Conservation (phyloP, 2,113 vertebrate species). For the Paraplagusia blochii region DNA sequence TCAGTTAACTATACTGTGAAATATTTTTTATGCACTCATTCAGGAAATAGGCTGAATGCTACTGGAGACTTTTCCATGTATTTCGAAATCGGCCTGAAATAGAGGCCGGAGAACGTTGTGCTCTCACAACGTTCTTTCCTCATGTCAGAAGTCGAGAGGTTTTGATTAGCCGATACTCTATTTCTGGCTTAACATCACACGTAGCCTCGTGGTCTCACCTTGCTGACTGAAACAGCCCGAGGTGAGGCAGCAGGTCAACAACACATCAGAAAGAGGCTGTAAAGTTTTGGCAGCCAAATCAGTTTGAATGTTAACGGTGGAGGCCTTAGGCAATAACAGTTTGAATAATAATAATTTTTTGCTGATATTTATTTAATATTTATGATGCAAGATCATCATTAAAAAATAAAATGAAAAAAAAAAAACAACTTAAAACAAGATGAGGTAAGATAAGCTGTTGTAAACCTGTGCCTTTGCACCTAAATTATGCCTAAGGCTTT, state of each 20-base stretch:
- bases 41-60: conserved; percentile 24
- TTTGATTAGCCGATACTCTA: conserved; percentile 30
- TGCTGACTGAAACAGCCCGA: background rate
- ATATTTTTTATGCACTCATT: conserved; percentile 63
- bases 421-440: background rate
- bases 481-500: conserved; percentile 13
- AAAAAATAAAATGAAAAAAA: conserved; percentile 1
- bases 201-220: conserved; percentile 20
- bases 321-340: conserved; percentile 30
- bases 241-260: conserved; percentile 24
- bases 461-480: conserved; percentile 28
- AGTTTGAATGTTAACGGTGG: conserved; percentile 55
- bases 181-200: conserved; percentile 28
- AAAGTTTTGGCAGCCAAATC: conserved; percentile 26
- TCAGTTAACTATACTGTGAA: conserved; percentile 71
- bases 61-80: conserved; percentile 10
- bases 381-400: conserved; percentile 4
- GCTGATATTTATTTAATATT: conserved; percentile 42
- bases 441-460: conserved; percentile 31
- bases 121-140: conserved; percentile 8
- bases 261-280: conserved; percentile 14
- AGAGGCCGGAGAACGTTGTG: conserved; percentile 36
- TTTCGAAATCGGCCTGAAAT: background rate
- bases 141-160: conserved; percentile 41
- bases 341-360: conserved; percentile 23